Evolutionary conservation across 1,140 invertebrate species (phyloP), one percentile per base, ranked within the genome.

Genomic region (Macrotrachela quadricornifera): DNA sequence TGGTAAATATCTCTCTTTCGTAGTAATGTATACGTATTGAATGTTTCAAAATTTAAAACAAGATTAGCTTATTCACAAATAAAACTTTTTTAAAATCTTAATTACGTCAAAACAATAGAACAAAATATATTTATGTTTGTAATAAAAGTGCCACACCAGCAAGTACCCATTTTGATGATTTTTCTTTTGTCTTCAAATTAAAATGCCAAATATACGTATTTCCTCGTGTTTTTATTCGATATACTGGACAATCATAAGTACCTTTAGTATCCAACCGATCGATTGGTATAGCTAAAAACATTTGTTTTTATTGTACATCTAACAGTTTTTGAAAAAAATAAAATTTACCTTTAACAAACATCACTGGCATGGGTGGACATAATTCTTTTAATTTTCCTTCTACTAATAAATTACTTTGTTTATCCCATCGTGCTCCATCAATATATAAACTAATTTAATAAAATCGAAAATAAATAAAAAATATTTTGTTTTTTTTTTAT

Each of bases 141-240:
- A 94, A 72, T 1, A 92, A 69, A 9, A 94, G 69, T 6, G 85
- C 84, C 0, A 88, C 85, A 0, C 87, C 86, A 12, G 83, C 87
- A 6, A 92, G 67, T 0, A 84, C 82, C 87, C 87, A 94, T 67
- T 87, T 90, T 10, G 83, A 78, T 0, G 85, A 77, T 67, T 87
- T 88, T 60, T 91, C 86, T 68, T 87, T 87, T 13, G 83, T 84
- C 69, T 88, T 87, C 10, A 94, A 68, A 69, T 88, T 88, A 67
- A 94, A 90, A 4, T 85, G 91, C 85, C 86, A 92, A 10, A 94
- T 83, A 65, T 82, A 94, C 0, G 86, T 91, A 1, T 84, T 83
- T 0, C 86, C 87, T 48, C 86, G 69, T 60, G 74, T 77, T 52
- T 84, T 75, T 0, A 86, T 92, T 70, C 90, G 90, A 67, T 92